These are phyloP conservation scores for Lymantria monacha DNA, from an alignment of 2,888 invertebrate genomes.

Conservation along the genomic window DNA sequence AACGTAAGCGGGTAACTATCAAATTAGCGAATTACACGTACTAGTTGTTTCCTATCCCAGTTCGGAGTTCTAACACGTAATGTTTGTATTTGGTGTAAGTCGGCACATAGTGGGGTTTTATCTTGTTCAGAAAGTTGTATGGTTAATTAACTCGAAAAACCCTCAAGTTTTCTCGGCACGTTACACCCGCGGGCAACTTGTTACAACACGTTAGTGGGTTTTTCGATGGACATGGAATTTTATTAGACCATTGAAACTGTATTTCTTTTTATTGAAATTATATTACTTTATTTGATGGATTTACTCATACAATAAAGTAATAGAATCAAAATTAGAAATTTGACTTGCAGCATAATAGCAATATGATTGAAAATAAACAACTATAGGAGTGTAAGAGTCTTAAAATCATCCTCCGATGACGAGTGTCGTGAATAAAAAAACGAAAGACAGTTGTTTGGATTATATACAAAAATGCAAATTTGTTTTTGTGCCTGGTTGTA, in stretches of 20 bases:
- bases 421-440: too few relatives aligned
- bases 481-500: too few relatives aligned
- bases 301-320: too few relatives aligned
- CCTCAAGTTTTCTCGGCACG: constrained; percentile 63
- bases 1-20: constrained; percentile 31
- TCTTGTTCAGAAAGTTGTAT: constrained; percentile 56
- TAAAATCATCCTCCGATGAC: too few relatives aligned
- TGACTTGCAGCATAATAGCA: too few relatives aligned
- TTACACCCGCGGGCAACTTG: constrained; percentile 60
- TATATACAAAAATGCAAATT: too few relatives aligned
- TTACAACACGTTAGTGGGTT: constrained; percentile 52
- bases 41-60: constrained; percentile 27
- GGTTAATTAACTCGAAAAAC: constrained; percentile 67
- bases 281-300: too few relatives aligned
- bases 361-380: too few relatives aligned
- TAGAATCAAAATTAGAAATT: too few relatives aligned
- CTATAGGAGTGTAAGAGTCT: too few relatives aligned
- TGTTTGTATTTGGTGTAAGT: constrained; percentile 49
- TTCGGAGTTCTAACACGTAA: constrained; percentile 45
- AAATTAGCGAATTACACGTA: constrained; percentile 35
- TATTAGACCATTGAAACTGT: not conserved
- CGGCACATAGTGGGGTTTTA: constrained; percentile 51
- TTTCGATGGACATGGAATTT: constrained; percentile 12
- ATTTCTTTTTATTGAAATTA: not conserved
- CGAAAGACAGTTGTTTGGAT: too few relatives aligned